Evolutionary conservation across 2,797 vertebrate species (phyloP).

Genomic region (Squalus acanthias): DNA sequence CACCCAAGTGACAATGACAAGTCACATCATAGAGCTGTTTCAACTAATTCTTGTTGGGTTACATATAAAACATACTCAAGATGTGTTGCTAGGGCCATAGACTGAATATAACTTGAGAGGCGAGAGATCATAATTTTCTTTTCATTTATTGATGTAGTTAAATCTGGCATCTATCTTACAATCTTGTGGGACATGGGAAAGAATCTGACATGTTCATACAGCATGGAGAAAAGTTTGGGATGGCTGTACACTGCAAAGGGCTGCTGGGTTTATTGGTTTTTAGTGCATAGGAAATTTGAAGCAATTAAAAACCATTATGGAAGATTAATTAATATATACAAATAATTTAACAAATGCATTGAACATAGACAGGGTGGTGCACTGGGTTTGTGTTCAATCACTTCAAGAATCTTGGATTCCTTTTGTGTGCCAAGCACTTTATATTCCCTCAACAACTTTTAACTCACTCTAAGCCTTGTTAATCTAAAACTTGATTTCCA

Average conservation of each 20-base stretch:
- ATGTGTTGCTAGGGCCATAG: not conserved
- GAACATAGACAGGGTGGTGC: not conserved
- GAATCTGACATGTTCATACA: not conserved
- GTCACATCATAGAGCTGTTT: too few species aligned
- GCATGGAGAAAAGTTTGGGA: too few species aligned
- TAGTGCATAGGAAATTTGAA: too few species aligned
- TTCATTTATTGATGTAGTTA: not conserved
- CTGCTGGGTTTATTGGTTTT: too few species aligned
- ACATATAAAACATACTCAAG: not conserved
- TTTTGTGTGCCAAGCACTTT: not conserved
- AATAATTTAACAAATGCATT: not conserved
- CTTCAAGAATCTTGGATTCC: not conserved
- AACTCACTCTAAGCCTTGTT: not conserved
- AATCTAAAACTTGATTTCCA: not conserved
- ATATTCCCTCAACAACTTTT: not conserved
- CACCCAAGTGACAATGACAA: too few species aligned
- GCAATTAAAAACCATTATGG: not conserved
- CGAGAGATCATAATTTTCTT: not conserved
- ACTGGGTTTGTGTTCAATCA: not conserved
- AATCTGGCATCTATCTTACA: not conserved
- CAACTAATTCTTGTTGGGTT: not conserved
- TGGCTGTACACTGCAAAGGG: too few species aligned
- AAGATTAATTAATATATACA: not conserved
- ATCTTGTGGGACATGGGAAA: not conserved
- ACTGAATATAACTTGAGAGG: not conserved